Percentiles rank a stretch among this genome's conserved stretches.
These are phyloP conservation scores for Gymnobelideus leadbeateri DNA, from an alignment of 2,113 vertebrate species.

Conservation along the genomic window DNA sequence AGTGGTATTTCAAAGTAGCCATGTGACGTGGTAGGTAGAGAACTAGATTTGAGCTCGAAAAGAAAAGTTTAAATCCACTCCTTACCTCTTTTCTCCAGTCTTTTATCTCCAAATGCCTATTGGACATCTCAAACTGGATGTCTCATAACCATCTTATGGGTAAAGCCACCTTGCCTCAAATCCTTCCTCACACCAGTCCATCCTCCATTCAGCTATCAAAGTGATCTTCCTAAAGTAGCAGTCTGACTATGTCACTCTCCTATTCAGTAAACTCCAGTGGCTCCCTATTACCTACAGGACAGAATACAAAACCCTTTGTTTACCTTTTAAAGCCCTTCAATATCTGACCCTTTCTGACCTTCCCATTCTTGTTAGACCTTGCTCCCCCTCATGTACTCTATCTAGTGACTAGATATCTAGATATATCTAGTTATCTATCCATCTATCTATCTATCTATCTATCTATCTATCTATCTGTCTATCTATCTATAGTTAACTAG, in stretches of 20 bases:
- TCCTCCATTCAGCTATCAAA: neutral
- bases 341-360: neutral
- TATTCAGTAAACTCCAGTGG: neutral
- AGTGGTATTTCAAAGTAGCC: too few species aligned
- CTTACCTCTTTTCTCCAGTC: too few species aligned
- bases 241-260: neutral
- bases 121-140: neutral
- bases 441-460: too few species aligned
- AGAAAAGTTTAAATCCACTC: too few species aligned
- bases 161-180: neutral
- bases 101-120: neutral
- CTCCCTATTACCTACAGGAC: neutral
- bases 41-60: too few species aligned
- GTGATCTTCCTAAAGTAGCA: neutral
- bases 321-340: neutral
- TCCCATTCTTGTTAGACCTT: neutral
- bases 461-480: too few species aligned
- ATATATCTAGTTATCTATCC: too few species aligned
- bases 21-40: too few species aligned
- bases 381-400: neutral
- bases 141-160: neutral
- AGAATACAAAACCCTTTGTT: neutral
- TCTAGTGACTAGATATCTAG: too few species aligned
- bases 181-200: neutral
- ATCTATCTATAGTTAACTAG: too few species aligned